phyloP scores from a whole-genome alignment of 2,113 vertebrate genomes.

The Scartelaos histophorus region DNA sequence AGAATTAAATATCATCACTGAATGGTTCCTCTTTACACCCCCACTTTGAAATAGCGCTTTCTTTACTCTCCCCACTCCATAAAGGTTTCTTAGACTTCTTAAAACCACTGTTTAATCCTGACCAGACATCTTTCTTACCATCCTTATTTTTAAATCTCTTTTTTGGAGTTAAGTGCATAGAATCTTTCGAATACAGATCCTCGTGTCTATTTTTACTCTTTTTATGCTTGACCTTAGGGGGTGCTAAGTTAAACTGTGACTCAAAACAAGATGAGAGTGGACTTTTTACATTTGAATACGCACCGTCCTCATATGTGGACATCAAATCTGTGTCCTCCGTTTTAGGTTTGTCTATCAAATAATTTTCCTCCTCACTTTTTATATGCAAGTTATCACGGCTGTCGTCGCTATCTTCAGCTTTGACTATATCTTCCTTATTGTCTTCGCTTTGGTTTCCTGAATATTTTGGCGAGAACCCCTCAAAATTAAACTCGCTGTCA shows the following conservation, averaged over 20 bases:
- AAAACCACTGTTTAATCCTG: constrained; percentile 46
- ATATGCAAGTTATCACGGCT: constrained; percentile 34
- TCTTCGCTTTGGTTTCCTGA: constrained; percentile 84
- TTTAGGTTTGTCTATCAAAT: constrained; percentile 56
- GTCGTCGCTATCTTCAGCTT: constrained; percentile 63
- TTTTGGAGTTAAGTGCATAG: constrained; percentile 49
- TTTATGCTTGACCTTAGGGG: constrained; percentile 63
- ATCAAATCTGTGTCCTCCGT: constrained; percentile 56
- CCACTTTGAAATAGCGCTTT: constrained; percentile 42
- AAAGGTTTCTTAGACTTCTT: constrained; percentile 50
- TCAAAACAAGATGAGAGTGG: constrained; percentile 44
- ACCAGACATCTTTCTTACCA: constrained; percentile 37
- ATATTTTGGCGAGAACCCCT: constrained; percentile 85
- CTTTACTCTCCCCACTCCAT: constrained; percentile 46
- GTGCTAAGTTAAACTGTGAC: constrained; percentile 33
- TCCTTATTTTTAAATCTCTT: constrained; percentile 44
- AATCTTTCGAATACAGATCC: constrained; percentile 44
- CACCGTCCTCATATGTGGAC: constrained; percentile 56
- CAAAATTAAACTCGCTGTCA: constrained; percentile 79
- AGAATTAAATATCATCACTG: constrained; percentile 48
- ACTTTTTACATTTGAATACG: constrained; percentile 48
- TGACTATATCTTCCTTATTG: constrained; percentile 84
- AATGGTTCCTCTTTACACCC: constrained; percentile 71
- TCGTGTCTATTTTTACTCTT: constrained; percentile 52
- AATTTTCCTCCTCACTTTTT: constrained; percentile 50